Base-by-base conservation (phyloP, 2,113 vertebrate species). In the Siniperca knerii region DNA sequence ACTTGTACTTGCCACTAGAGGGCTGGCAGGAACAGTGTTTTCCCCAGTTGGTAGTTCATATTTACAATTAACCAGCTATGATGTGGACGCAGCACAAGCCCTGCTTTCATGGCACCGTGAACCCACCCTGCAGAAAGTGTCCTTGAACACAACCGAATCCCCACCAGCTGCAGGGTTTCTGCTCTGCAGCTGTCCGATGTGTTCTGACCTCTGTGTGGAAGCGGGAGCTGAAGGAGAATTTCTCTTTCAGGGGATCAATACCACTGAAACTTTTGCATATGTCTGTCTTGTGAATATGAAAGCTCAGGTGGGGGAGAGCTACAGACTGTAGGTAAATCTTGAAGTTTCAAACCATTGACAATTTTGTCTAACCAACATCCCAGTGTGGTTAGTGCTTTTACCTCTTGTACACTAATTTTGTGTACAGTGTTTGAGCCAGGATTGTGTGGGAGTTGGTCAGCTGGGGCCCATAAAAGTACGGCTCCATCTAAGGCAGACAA, bases 151-250 rank as follows among this genome's bases (percentile, higher is more conserved):
- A 12, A 52, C 35, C 16, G n/a, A 35, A 23, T 6, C 21, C 66
- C 77, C 60, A 16, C 1, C 72, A 44, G 86, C 81, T 80, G 68
- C 78, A 75, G 78, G 74, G 60, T 54, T 68, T 40, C 25, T 40
- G 68, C 67, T 71, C 46, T 1, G 50, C 35, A 68, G 69, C 42
- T 4, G 55, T 33, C 48, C 40, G 62, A 35, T 6, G 40, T 4
- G 29, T 48, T 42, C 46, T 58, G 78, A 81, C 74, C 82, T 71
- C 69, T 1, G 2, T 0, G 68, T 68, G 60, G 60, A 66, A 2
- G 71, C 58, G 0, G 44, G 23, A 68, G 66, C 54, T 50, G 58
- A 72, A 77, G 54, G 77, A 62, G n/a, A 62, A 1, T 2, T 21
- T 68, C 25, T 81, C 73, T 68, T 69, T 8, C 62, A 8, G 74